Conservation (phyloP, 2,888 invertebrate genomes). For the Acanthosepion lycidas region DNA sequence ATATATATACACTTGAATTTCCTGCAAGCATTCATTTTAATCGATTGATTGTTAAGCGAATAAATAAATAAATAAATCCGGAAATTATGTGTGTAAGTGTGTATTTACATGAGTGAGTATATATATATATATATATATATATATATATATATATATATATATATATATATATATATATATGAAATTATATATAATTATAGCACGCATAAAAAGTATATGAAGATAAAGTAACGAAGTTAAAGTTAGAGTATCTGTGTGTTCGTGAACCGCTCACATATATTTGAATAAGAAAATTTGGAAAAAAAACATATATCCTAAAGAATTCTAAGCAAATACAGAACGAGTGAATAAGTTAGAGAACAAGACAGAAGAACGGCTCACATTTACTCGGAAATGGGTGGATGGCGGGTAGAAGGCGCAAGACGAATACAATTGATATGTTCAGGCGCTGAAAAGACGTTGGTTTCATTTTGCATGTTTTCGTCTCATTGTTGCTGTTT, state of each 20-base stretch:
- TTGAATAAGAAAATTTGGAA: background rate
- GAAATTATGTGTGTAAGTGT: background rate
- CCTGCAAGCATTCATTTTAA: no score
- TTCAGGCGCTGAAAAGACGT: background rate
- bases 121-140: background rate
- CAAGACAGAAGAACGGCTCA: background rate
- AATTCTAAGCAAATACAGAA: background rate
- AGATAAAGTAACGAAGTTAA: background rate
- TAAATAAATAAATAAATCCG: no score
- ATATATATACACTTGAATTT: no score
- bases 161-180: background rate
- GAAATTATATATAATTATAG: background rate
- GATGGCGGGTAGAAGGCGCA: background rate
- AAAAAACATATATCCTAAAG: background rate
- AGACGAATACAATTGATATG: background rate
- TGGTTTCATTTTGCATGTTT: background rate
- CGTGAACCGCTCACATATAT: background rate
- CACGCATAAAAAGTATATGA: no score
- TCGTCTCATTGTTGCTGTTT: no score
- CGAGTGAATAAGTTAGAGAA: background rate
- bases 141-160: background rate
- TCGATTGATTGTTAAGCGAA: no score
- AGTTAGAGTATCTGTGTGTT: background rate
- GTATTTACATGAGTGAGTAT: background rate
- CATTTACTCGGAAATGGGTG: background rate